These are phyloP conservation scores for Lagodon rhomboides DNA, from an alignment of 2,797 vertebrate species.

Conservation along the genomic window DNA sequence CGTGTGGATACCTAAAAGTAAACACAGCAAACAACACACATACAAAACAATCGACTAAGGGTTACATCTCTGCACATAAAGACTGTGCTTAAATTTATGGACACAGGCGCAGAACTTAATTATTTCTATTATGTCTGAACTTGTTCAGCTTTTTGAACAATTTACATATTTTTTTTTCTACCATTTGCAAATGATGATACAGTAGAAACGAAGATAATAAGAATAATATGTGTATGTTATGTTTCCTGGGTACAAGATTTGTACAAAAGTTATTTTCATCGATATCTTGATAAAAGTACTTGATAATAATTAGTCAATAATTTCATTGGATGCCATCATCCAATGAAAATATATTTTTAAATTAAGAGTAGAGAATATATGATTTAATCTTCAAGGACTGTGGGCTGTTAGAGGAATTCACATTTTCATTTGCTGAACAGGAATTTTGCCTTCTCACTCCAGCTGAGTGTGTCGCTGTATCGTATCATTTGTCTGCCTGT, in stretches of 20 bases:
- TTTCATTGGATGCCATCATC: not conserved
- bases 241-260: no score
- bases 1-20: no score
- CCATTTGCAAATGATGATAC: no score
- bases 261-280: not conserved
- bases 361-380: not conserved
- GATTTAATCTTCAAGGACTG: not conserved
- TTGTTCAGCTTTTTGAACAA: no score
- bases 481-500: constrained; percentile 1
- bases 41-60: not conserved
- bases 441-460: constrained; percentile 16
- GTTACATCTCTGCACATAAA: not conserved
- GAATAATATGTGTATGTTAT: no score
- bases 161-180: no score
- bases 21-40: no score
- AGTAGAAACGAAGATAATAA: no score
- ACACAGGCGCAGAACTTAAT: no score
- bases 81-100: not conserved
- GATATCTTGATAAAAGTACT: not conserved
- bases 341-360: no score
- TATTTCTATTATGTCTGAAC: no score
- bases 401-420: not conserved
- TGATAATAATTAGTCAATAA: not conserved
- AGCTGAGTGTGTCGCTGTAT: not conserved
- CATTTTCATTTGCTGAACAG: not conserved